Base-by-base conservation (phyloP, 64 coral and sea anemone species). In the Stichodactyla mertensii region DNA sequence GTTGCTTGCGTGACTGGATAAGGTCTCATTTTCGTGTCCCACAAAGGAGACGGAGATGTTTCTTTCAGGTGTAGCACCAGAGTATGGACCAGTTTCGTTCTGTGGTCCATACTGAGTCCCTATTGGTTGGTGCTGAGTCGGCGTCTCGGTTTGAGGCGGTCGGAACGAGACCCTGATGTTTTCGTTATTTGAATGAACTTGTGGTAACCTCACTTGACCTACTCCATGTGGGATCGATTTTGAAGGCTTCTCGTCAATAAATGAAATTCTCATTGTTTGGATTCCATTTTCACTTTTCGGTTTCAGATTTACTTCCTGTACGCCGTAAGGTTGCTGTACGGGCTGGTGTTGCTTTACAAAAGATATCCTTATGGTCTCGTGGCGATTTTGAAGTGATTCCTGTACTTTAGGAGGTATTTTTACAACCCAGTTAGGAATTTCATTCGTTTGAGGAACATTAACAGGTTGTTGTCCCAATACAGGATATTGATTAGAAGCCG, bases 241-340 rank as follows among this genome's bases (percentile, higher is more conserved):
- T 7, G 84, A 78, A 59, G 59, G 58, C 62, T 92, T 82, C n/a
- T 92, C 86, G 58, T 92, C 88, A 58, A 96, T 87, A 85, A 96
- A 92, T 10, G 94, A 96, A 45, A 96, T 96, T 82, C 88, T 92
- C 14, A 96, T 96, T 70, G 71, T 92, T 61, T 96, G 90, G n/a
- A 77, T 84, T 56, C 85, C 88, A 54, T 87, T 89, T 14, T 84
- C 80, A 16, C 20, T 55, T 28, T 54, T 60, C 6, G 85, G 85
- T 31, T 92, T 79, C 6, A 87, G 36, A 24, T 82, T 54, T 15
- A 87, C 77, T 55, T 92, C 90, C 24, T 87, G 71, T 14, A 71
- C 57, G 6, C 85, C 79, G 12, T 81, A 81, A 61, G 56, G 54
- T 31, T 85, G 83, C 26, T 69, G 20, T 13, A 78, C 61, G 0